Evolutionary conservation across 2,113 vertebrate genomes (phyloP).

Genomic region (Gallinago paraguaiae): DNA sequence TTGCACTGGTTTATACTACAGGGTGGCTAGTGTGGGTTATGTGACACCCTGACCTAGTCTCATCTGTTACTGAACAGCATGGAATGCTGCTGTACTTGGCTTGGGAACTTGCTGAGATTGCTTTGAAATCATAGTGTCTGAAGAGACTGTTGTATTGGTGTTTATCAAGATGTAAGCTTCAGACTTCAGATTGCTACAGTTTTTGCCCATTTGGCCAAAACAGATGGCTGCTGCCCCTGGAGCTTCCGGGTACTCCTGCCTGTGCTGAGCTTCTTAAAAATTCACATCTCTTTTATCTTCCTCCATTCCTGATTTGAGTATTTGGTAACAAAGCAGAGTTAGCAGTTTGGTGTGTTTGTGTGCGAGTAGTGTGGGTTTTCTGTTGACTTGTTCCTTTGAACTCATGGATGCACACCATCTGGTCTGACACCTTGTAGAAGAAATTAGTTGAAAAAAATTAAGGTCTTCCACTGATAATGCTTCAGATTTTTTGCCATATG

Average conservation of each 20-base stretch:
- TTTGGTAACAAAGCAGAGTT: background rate
- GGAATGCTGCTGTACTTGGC: background rate
- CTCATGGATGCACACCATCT: background rate
- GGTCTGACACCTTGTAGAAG: background rate
- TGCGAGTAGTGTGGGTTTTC: background rate
- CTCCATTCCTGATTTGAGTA: background rate
- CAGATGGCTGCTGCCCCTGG: accelerated
- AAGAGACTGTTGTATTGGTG: background rate
- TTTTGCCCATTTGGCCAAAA: background rate
- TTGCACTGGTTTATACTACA: background rate
- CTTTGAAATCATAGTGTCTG: background rate
- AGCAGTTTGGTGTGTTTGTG: background rate
- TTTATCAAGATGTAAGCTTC: background rate
- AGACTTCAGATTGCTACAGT: background rate
- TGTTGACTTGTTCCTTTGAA: background rate
- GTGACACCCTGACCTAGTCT: background rate
- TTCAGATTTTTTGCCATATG: background rate
- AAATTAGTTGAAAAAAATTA: background rate
- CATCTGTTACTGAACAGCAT: background rate
- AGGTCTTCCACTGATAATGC: background rate
- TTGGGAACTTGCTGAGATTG: background rate
- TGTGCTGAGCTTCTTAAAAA: background rate
- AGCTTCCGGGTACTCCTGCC: background rate
- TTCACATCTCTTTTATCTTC: background rate
- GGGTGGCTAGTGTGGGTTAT: background rate